phyloP scores from a whole-genome alignment of 1,140 invertebrate genomes.

The Musca vetustissima region DNA sequence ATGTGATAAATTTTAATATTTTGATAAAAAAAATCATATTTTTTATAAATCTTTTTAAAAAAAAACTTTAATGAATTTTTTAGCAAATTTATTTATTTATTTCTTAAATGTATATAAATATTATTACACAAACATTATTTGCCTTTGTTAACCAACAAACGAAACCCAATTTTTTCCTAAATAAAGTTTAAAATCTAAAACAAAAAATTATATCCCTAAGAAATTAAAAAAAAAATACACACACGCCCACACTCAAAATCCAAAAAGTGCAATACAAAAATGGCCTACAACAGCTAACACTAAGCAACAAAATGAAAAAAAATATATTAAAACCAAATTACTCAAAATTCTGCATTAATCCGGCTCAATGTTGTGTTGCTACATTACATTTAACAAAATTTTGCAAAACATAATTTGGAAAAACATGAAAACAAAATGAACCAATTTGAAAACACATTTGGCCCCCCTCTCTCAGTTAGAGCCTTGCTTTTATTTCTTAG shows the following conservation, averaged over 20 bases:
- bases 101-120: not conserved
- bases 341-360: conserved; percentile 2
- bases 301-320: too few relatives aligned
- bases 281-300: too few relatives aligned
- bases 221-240: not conserved
- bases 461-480: not conserved
- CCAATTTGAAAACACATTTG: conserved; percentile 1
- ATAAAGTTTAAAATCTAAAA: conserved; percentile 9
- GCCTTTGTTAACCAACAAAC: not conserved
- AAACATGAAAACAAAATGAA: not conserved
- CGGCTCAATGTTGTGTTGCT: not conserved
- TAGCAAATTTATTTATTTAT: too few relatives aligned
- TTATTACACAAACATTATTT: conserved; percentile 1
- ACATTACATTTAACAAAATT: not conserved
- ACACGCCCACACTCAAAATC: too few relatives aligned
- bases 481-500: not conserved
- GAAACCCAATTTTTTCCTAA: conserved; percentile 9
- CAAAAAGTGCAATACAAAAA: too few relatives aligned
- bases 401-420: not conserved
- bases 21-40: not conserved
- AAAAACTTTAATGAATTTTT: too few relatives aligned
- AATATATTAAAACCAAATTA: too few relatives aligned
- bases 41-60: too few relatives aligned
- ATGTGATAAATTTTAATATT: not conserved
- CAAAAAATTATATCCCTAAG: not conserved